Conservation (phyloP, 2,888 invertebrate genomes). For the Minunthozetes semirufus region DNA sequence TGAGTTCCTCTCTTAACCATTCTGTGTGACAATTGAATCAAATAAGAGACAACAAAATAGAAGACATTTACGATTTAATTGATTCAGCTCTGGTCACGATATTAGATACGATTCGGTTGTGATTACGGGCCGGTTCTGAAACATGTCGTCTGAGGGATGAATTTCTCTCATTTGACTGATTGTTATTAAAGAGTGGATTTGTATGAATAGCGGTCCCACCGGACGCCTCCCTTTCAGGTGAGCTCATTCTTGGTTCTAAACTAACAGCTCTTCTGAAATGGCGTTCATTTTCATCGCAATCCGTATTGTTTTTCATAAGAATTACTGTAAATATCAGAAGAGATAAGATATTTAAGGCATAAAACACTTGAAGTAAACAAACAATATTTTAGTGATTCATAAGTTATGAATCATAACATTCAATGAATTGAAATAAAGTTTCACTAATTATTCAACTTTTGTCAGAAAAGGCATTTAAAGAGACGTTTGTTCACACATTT, state of each 20-base stretch:
- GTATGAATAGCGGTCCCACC: neutral
- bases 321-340: neutral
- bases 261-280: neutral
- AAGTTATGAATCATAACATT: no score
- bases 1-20: neutral
- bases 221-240: neutral
- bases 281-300: neutral
- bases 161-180: neutral
- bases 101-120: neutral
- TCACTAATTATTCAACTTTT: no score
- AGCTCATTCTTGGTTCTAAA: slow-evolving; percentile 5
- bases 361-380: no score
- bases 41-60: neutral
- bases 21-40: neutral
- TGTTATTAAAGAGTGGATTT: neutral
- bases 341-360: no score
- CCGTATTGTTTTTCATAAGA: neutral
- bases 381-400: no score
- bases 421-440: no score
- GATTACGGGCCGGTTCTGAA: slow-evolving; percentile 1
- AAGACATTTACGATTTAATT: neutral
- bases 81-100: neutral
- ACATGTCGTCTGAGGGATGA: slow-evolving; percentile 2
- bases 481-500: no score
- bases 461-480: no score